Percentiles rank a stretch among this genome's conserved stretches.
Evolutionary conservation across 1,140 invertebrate genomes (phyloP).

Genomic region (Drosophila nigromelanica): DNA sequence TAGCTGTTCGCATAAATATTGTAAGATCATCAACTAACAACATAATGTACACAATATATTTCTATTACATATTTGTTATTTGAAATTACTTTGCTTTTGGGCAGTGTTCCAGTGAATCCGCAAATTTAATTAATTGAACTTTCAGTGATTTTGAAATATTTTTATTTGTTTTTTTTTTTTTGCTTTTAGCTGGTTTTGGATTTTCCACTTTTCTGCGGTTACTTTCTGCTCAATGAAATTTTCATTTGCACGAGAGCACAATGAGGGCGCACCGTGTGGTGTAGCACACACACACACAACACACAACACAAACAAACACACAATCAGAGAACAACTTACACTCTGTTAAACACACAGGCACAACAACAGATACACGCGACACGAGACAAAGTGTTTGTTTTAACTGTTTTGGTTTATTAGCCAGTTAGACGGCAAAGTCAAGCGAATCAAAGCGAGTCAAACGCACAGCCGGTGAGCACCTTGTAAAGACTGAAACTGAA

Average conservation of each 20-base stretch:
- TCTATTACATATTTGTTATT: slow-evolving; percentile 8
- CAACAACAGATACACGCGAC: slow-evolving; percentile 32
- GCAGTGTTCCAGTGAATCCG: slow-evolving; percentile 48
- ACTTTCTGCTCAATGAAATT: slow-evolving; percentile 81
- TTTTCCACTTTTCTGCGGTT: slow-evolving; percentile 73
- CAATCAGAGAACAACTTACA: slow-evolving; percentile 23
- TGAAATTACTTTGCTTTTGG: slow-evolving; percentile 55
- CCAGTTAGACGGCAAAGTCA: slow-evolving; percentile 47
- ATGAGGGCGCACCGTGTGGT: slow-evolving; percentile 68
- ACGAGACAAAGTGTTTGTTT: slow-evolving; percentile 65
- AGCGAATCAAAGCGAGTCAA: slow-evolving; percentile 1
- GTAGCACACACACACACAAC: slow-evolving; percentile 33
- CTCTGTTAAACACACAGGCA: slow-evolving; percentile 30
- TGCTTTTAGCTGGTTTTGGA: slow-evolving; percentile 60
- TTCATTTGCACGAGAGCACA: slow-evolving; percentile 82
- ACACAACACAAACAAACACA: slow-evolving; percentile 19
- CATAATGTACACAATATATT: not conserved
- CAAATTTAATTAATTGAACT: slow-evolving; percentile 49
- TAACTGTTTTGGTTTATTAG: slow-evolving; percentile 72
- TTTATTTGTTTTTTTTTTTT: slow-evolving; percentile 47
- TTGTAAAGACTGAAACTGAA: slow-evolving; percentile 64
- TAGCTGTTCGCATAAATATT: slow-evolving; percentile 11
- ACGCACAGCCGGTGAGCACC: slow-evolving; percentile 67
- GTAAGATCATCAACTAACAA: not conserved
- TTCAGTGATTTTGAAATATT: slow-evolving; percentile 58